Conservation (phyloP, 2,888 invertebrate species). For the Lasioglossum figueresi region DNA sequence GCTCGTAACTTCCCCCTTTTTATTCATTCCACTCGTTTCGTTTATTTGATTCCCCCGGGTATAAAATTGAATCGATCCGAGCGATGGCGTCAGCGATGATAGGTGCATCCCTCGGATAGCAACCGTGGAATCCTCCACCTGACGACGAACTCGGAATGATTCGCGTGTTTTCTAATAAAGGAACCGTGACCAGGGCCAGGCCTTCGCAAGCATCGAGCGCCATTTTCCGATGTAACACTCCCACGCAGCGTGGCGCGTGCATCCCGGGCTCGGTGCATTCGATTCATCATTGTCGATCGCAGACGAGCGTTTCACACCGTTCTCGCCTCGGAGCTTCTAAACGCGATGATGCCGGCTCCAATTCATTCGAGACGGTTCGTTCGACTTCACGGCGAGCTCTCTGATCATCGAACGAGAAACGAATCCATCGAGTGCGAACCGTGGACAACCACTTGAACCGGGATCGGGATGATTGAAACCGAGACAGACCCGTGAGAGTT, state of each 20-base stretch:
- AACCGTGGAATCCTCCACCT: slow-evolving; percentile 79
- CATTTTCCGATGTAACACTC: slow-evolving; percentile 57
- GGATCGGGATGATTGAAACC: not conserved
- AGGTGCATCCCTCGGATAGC: slow-evolving; percentile 32
- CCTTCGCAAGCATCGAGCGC: slow-evolving; percentile 10
- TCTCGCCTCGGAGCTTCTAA: slow-evolving; percentile 31
- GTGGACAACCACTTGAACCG: not conserved
- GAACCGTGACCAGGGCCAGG: slow-evolving; percentile 30
- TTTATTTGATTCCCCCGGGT: not conserved
- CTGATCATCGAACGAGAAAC: slow-evolving; percentile 10
- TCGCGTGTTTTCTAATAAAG: slow-evolving; percentile 33
- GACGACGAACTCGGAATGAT: slow-evolving; percentile 64
- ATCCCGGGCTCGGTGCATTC: slow-evolving; percentile 62
- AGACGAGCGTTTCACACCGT: slow-evolving; percentile 76
- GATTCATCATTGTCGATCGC: slow-evolving; percentile 79
- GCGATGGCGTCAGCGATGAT: slow-evolving; percentile 4
- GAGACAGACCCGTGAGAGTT: not conserved
- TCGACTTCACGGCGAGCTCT: slow-evolving; percentile 32
- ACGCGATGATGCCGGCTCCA: slow-evolving; percentile 57
- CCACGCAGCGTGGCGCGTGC: slow-evolving; percentile 54
- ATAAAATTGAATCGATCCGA: slow-evolving; percentile 48
- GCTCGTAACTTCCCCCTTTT: slow-evolving; percentile 32
- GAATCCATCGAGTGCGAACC: not conserved
- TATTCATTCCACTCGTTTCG: slow-evolving; percentile 41
- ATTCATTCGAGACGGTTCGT: slow-evolving; percentile 55